Conservation (phyloP, 2,113 vertebrate species). For the Sebastes schlegelii region DNA sequence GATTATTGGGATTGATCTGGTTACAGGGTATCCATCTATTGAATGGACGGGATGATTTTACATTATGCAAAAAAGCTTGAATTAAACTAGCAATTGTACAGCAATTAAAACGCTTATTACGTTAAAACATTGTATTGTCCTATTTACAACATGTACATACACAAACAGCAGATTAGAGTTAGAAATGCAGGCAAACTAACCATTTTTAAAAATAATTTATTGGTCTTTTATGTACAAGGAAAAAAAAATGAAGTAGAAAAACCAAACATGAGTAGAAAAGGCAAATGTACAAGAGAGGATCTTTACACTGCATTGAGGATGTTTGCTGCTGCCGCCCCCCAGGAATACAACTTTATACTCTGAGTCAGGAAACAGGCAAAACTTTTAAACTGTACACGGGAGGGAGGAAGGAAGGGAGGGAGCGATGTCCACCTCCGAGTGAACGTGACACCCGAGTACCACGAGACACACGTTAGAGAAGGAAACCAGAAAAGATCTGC, state of each 20-base stretch:
- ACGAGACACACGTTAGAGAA: slow-evolving; percentile 15
- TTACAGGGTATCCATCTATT: slow-evolving; percentile 56
- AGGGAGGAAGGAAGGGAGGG: slow-evolving; percentile 39
- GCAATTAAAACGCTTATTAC: slow-evolving; percentile 66
- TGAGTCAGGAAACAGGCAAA: slow-evolving; percentile 40
- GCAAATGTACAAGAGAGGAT: slow-evolving; percentile 80
- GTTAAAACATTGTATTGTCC: not conserved
- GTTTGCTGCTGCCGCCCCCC: slow-evolving; percentile 41
- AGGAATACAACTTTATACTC: slow-evolving; percentile 38
- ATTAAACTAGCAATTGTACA: slow-evolving; percentile 66
- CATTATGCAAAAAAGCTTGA: slow-evolving; percentile 73
- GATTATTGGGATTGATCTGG: slow-evolving; percentile 44
- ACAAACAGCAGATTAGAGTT: not conserved
- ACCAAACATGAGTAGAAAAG: slow-evolving; percentile 82
- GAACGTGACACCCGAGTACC: slow-evolving; percentile 33
- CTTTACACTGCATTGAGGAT: slow-evolving; percentile 81
- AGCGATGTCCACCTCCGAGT: slow-evolving; percentile 31
- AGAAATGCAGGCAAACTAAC: not conserved
- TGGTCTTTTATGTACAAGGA: slow-evolving; percentile 83
- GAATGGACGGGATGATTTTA: slow-evolving; percentile 56
- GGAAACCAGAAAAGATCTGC: slow-evolving; percentile 43
- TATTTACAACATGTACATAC: not conserved
- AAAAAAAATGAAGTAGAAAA: slow-evolving; percentile 38
- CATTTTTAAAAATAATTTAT: slow-evolving; percentile 88
- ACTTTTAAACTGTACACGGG: slow-evolving; percentile 66